Evolutionary conservation across 2,888 invertebrate genomes (phyloP), one percentile per base, ranked within the genome.

Genomic region (Spisula solida): DNA sequence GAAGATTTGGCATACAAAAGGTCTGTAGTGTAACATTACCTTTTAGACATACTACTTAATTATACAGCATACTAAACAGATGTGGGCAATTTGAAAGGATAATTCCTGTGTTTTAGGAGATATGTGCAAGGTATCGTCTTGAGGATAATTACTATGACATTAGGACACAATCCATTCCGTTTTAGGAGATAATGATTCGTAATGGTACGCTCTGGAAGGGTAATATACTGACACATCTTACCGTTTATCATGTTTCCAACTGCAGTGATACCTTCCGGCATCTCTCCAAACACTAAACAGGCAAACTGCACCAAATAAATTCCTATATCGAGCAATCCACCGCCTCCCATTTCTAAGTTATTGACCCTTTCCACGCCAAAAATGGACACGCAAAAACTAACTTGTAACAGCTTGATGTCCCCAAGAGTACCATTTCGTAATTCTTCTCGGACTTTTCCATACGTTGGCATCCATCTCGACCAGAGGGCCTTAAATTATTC

Each of bases 381-480:
- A 0, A 98, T 95, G 0, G 97, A 97, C 79, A 97, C 25, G 8
- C 98, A 98, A 96, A 99, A 98, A 75, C 97, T 97, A 0, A 93
- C 95, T 56, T 92, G 97, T 97, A 97, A 88, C 97, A 97, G 95
- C 98, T 98, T 0, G 97, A 97, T 0, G 98, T 98, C 91, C 98
- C 98, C 97, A 97, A 98, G 80, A 98, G 97, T 0, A 98, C 98
- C 98, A 98, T 98, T 51, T 97, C 51, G 97, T 6, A 99, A 97
- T 94, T 98, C 97, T 93, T 98, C 97, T 85, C 97, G 97, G 81
- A 98, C 95, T 92, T 97, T 97, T 81, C 97, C 97, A 96, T 98
- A 98, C 0, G 97, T 97, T 0, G 99, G 99, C 89, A 98, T 98
- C 96, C 97, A 98, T 60, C 99, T 97, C 0, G 98, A 98, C 99